Percentiles rank a stretch among this genome's conserved stretches.
Conservation (phyloP, 2,888 invertebrate species). For the Ormia ochracea region DNA sequence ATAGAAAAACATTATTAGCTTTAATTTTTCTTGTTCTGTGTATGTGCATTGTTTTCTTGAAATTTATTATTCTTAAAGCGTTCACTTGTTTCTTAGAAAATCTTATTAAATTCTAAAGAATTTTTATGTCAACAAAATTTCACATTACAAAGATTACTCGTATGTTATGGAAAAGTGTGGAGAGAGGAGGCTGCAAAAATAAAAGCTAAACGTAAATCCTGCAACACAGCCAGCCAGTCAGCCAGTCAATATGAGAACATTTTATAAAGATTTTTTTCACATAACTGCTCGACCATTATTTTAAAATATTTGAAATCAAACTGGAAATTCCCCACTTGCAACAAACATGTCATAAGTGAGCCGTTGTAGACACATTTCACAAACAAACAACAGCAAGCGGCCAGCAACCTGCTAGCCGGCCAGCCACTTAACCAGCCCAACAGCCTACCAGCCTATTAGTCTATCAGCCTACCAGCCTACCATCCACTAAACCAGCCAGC, state of each 20-base stretch:
- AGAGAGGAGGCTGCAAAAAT: not conserved
- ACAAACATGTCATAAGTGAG: conserved; percentile 40
- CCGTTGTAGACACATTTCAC: conserved; percentile 40
- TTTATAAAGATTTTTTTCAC: conserved; percentile 3
- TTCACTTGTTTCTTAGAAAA: conserved; percentile 37
- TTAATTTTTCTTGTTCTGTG: conserved; percentile 5
- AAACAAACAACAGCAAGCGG: no score
- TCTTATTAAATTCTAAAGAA: conserved; percentile 41
- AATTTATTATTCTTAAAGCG: conserved; percentile 36
- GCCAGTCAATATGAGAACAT: not conserved
- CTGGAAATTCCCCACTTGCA: conserved; percentile 35
- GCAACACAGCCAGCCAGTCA: not conserved
- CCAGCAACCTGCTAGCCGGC: not conserved
- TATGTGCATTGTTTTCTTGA: no score
- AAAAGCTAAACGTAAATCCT: not conserved
- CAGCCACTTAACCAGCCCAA: not conserved
- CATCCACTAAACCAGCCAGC: not conserved
- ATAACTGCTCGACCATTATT: conserved; percentile 22
- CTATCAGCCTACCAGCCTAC: not conserved
- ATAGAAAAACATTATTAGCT: conserved; percentile 23
- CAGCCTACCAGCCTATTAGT: not conserved
- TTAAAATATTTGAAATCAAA: conserved; percentile 44
- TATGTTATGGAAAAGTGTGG: not conserved
- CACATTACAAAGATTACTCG: conserved; percentile 38
- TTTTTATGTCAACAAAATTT: conserved; percentile 44